Evolutionary conservation across 1,140 invertebrate species (phyloP), one percentile per base, ranked within the genome.

Genomic region (Drosophila carrolli): DNA sequence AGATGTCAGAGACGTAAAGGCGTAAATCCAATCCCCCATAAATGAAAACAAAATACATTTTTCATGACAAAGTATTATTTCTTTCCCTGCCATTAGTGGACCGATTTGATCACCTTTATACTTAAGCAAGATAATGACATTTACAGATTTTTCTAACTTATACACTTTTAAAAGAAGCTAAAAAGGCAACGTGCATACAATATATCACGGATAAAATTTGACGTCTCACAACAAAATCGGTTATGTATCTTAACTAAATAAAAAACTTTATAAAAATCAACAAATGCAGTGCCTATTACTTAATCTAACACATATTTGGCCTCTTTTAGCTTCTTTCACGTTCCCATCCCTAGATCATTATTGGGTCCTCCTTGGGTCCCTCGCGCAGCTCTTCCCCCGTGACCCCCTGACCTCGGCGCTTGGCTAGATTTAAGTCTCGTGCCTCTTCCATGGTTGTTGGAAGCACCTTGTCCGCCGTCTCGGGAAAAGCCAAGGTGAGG

Each of bases 391-490:
- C 50, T 1, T 37, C 51, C 16, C 1, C 40, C 37, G 37, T 37
- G 7, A 48, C 59, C 2, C 41, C 38, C n/a, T 44, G 46, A 32
- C 40, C 29, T 16, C 61, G 58, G 0, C 57, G 66, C 16, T 48
- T 72, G 37, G 41, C 58, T 9, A 11, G 5, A 57, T 90, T 88
- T 55, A 94, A 91, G 14, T 92, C 82, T 16, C 95, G 94, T 4
- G 94, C 94, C 76, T 96, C 95, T 44, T 93, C 91, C 43, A 95
- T 93, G n/a, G 95, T 95, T 68, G 96, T 95, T 0, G 95, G 96
- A 43, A 96, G 85, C 37, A 94, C 92, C 61, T 93, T 93, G 77
- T 94, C 93, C 4, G 94, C 91, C 0, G 96, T 96, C 93, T 96
- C 96, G 0, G 96, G 96, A 23, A 96, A 94, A 35, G 93, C 93